Evolutionary conservation across 2,797 vertebrate species (phyloP).

Genomic region (Danio kyathit): DNA sequence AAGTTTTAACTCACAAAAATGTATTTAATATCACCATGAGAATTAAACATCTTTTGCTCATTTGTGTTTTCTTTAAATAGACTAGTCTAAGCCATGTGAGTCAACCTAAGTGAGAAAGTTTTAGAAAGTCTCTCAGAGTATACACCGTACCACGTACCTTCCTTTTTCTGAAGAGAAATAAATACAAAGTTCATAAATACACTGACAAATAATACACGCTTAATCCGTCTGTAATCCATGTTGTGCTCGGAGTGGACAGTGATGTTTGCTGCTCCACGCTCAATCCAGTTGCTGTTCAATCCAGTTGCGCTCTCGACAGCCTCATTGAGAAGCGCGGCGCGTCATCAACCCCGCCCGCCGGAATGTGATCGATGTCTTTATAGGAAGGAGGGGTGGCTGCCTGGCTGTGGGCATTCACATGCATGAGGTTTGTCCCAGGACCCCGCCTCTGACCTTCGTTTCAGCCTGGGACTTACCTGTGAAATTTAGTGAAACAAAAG

Average conservation of each 20-base stretch:
- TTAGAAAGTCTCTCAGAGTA: neutral
- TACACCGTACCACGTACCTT: constrained; percentile 73
- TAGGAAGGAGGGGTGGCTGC: constrained; percentile 48
- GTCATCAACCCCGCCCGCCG: constrained; percentile 75
- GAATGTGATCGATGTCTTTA: constrained; percentile 69
- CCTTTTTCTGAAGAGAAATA: constrained; percentile 79
- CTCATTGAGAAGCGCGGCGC: constrained; percentile 79
- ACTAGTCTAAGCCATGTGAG: neutral
- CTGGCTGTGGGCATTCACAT: constrained; percentile 51
- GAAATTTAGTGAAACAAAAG: neutral
- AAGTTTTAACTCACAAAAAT: neutral
- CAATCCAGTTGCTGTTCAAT: constrained; percentile 35
- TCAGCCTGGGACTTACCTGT: constrained; percentile 45
- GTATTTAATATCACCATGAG: neutral
- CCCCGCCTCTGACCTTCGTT: constrained; percentile 43
- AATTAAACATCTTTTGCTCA: too few species aligned
- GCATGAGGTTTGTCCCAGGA: neutral
- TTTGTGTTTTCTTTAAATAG: neutral
- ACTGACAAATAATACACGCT: constrained; percentile 75
- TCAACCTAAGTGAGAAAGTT: neutral
- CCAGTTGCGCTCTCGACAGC: constrained; percentile 60
- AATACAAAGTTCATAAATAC: constrained; percentile 78
- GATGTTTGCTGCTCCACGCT: constrained; percentile 61
- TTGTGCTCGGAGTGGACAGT: constrained; percentile 58
- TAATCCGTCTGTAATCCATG: constrained; percentile 79